These are phyloP conservation scores for Girardinichthys multiradiatus DNA, from an alignment of 2,113 vertebrate species.

Conservation along the genomic window DNA sequence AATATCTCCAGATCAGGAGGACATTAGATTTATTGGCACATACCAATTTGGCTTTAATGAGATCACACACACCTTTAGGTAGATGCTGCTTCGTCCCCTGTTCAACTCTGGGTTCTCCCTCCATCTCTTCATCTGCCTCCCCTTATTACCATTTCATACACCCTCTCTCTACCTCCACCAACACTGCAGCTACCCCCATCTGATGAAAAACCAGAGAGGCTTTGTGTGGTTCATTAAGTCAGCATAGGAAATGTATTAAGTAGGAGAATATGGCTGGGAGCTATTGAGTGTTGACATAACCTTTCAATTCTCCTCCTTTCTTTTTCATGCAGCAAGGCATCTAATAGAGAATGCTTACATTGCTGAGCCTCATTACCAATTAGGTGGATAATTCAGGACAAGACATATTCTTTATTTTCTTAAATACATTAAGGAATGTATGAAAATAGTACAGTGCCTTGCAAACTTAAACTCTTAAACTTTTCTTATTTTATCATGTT, in stretches of 20 bases:
- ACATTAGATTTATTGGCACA: constrained; percentile 92
- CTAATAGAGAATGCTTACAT: constrained; percentile 63
- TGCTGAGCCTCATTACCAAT: constrained; percentile 60
- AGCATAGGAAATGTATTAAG: constrained; percentile 99
- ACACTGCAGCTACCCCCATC: constrained; percentile 80
- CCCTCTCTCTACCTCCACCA: constrained; percentile 64
- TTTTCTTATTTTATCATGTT: no score
- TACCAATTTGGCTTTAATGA: constrained; percentile 97
- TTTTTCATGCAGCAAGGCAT: constrained; percentile 53
- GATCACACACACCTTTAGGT: constrained; percentile 96
- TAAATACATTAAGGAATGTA: constrained; percentile 28
- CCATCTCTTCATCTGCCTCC: constrained; percentile 80
- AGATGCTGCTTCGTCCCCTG: constrained; percentile 73
- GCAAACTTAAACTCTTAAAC: neutral
- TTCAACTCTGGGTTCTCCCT: constrained; percentile 56
- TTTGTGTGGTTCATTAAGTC: constrained; percentile 99
- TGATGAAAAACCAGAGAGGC: constrained; percentile 97
- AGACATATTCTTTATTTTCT: constrained; percentile 50
- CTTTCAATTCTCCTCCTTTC: constrained; percentile 79
- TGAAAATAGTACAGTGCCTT: neutral
- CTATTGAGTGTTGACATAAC: constrained; percentile 98
- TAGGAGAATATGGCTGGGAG: constrained; percentile 91
- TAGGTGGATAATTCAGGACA: constrained; percentile 42
- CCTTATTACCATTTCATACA: constrained; percentile 98
- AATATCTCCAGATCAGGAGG: constrained; percentile 91